These are phyloP conservation scores for Hemibagrus guttatus DNA, from an alignment of 2,797 vertebrate species.

Conservation along the genomic window DNA sequence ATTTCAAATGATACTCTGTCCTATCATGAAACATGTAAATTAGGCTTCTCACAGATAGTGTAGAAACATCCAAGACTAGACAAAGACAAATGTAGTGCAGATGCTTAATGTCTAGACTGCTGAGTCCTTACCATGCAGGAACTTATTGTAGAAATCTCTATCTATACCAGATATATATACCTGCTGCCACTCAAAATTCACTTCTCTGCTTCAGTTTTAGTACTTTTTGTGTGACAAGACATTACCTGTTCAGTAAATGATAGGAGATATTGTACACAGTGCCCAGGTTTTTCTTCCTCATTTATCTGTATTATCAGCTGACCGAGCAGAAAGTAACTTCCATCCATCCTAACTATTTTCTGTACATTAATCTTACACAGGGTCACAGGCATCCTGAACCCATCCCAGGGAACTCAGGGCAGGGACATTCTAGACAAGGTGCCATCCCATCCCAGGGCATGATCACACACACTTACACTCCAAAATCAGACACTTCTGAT, in stretches of 20 bases:
- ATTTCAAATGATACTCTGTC: neutral
- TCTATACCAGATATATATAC: constrained; percentile 9
- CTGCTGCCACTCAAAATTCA: constrained; percentile 12
- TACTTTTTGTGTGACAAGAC: neutral
- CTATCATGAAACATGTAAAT: neutral
- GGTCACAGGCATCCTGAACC: too few relatives aligned
- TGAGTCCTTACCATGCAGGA: constrained; percentile 25
- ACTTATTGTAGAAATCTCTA: constrained; percentile 14
- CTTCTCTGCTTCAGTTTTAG: constrained; percentile 17
- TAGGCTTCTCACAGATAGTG: constrained; percentile 3
- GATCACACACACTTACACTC: too few relatives aligned
- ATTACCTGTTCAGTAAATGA: neutral
- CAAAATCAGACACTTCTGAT: too few relatives aligned
- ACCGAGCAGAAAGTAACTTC: constrained; percentile 14
- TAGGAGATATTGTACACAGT: constrained; percentile 8
- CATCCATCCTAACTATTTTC: too few relatives aligned
- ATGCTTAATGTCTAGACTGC: constrained; percentile 25
- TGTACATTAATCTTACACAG: too few relatives aligned
- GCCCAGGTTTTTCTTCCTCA: neutral
- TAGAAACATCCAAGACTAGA: constrained; percentile 38
- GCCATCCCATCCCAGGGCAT: too few relatives aligned
- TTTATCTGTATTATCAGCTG: constrained; percentile 22
- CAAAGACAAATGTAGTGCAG: constrained; percentile 39
- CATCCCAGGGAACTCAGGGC: too few relatives aligned
- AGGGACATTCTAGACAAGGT: too few relatives aligned